These are phyloP conservation scores for Peucedramus taeniatus DNA, from an alignment of 2,113 vertebrate genomes.

Conservation along the genomic window DNA sequence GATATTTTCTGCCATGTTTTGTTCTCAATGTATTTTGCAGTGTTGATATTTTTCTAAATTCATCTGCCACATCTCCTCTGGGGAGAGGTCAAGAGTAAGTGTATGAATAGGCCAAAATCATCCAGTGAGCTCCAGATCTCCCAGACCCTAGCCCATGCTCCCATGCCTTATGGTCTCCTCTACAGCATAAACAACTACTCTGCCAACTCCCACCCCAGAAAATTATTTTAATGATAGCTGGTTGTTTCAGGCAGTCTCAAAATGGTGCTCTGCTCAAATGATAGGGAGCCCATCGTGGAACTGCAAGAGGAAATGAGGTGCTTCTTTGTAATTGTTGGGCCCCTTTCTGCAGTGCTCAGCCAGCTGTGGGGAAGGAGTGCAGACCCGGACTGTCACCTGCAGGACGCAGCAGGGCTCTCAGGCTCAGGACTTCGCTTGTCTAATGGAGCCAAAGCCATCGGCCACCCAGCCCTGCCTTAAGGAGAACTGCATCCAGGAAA, in stretches of 20 bases:
- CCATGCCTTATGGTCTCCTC: neutral
- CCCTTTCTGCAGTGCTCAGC: constrained; percentile 82
- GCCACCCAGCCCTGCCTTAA: constrained; percentile 74
- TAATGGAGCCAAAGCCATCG: constrained; percentile 66
- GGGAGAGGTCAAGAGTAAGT: neutral
- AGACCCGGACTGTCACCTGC: constrained; percentile 82
- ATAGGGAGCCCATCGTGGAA: neutral
- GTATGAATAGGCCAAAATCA: neutral
- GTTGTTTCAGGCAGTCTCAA: neutral
- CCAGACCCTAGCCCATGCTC: neutral
- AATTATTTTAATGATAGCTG: neutral
- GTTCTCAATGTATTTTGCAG: neutral
- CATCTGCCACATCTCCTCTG: neutral
- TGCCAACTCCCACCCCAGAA: neutral
- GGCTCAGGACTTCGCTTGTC: constrained; percentile 76
- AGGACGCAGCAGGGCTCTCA: constrained; percentile 63
- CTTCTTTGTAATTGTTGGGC: neutral
- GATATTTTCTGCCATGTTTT: neutral
- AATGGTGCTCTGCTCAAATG: neutral
- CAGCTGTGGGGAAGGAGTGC: constrained; percentile 85
- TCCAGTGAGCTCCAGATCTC: neutral
- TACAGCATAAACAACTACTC: neutral
- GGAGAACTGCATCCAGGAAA: constrained; percentile 69
- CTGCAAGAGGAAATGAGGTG: neutral
- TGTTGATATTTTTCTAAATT: neutral